Evolutionary conservation across 2,888 invertebrate genomes (phyloP), one percentile per base, ranked within the genome.

Genomic region (Lasioglossum morio): DNA sequence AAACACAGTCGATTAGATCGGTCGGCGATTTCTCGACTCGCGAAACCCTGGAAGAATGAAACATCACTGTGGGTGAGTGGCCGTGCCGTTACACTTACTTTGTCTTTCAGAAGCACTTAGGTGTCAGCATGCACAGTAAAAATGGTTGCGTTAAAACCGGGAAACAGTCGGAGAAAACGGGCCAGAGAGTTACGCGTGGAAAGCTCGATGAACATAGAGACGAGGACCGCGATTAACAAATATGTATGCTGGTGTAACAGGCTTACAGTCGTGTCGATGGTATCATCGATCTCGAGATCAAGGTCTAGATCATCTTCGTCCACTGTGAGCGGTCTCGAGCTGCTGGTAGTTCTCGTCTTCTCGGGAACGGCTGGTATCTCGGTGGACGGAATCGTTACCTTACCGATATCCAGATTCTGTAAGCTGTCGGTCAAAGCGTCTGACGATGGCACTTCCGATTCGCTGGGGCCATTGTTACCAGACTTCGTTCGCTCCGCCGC

Each of bases 251-350:
- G 70, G 37, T 70, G 60, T 53, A 78, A 19, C 30, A 27, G 74
- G 95, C 96, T 96, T 95, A 97, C 98, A 94, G 96, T 97, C 80
- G 97, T 97, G 94, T 98, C 98, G 89, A 98, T 97, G 93, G 96
- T 97, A 87, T 98, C 98, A 94, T 98, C 98, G 46, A 99, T 95
- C 89, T 98, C 98, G 78, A 98, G 96, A 95, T 98, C 98, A 75
- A 98, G 95, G 94, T 98, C 98, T 66, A 98, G 95, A 92, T 98
- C 98, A 92, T 97, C 97, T 91, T 96, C 93, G 90, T 96, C 95
- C 92, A 96, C 89, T 89, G 92, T 93, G 12, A 94, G 92, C 23
- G 94, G 94, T 82, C 95, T 93, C 60, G 92, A 89, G 66, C 92
- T 92, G 75, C 92, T 93, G 30, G 90, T 89, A 10, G 79, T 76